Evolutionary conservation across 2,113 vertebrate genomes (phyloP).

Genomic region (Atractosteus spatula): DNA sequence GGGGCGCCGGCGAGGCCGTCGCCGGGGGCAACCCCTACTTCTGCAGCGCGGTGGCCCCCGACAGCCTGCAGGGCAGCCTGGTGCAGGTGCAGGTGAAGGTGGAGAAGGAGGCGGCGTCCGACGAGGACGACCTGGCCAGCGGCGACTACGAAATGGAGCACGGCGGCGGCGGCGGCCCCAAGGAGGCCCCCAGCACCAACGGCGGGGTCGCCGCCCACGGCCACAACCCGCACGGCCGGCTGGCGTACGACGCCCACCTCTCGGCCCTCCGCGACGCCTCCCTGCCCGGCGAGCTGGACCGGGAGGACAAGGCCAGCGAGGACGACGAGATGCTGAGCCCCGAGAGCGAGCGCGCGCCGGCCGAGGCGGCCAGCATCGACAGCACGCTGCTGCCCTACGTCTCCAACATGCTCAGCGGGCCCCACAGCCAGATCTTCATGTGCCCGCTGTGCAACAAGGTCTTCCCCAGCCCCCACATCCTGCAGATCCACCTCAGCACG

Average conservation of each 20-base stretch:
- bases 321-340: constrained; percentile 85
- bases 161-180: constrained; percentile 70
- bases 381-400: constrained; percentile 91
- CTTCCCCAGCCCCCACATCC: constrained; percentile 96
- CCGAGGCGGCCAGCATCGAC: constrained; percentile 81
- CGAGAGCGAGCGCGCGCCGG: constrained; percentile 81
- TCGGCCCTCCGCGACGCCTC: no score
- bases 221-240: constrained; percentile 77
- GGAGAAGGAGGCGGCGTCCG: constrained; percentile 91
- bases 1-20: constrained; percentile 71
- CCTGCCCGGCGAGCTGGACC: constrained; percentile 89
- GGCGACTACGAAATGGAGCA: constrained; percentile 96
- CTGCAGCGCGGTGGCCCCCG: constrained; percentile 76
- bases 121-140: constrained; percentile 84
- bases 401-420: constrained; percentile 88
- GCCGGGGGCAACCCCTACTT: constrained; percentile 83
- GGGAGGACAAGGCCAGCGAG: constrained; percentile 88
- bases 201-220: constrained; percentile 53
- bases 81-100: constrained; percentile 98
- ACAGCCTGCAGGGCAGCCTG: constrained; percentile 87
- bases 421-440: constrained; percentile 97
- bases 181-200: constrained; percentile 76
- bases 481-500: constrained; percentile 98
- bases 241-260: constrained; percentile 88
- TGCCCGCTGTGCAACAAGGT: constrained; percentile 99